These are phyloP conservation scores for Lordiphosa andalusiaca DNA, from an alignment of 2,888 invertebrate genomes.

Conservation along the genomic window DNA sequence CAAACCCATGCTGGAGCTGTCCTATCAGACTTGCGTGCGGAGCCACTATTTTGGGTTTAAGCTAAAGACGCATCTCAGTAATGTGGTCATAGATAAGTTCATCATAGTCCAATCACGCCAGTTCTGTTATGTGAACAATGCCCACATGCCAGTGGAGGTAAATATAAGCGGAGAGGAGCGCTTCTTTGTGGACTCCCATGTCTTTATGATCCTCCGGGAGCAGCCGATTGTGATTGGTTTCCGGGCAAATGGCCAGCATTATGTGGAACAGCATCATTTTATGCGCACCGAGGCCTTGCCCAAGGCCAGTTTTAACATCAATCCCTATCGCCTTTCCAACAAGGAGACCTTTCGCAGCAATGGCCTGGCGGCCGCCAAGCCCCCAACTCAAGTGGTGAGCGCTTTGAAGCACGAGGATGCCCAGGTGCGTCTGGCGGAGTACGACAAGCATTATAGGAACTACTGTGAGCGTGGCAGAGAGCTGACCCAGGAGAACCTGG, in stretches of 20 bases:
- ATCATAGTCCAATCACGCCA: constrained; percentile 73
- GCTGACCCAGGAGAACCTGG: constrained; percentile 53
- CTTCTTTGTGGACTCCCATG: constrained; percentile 76
- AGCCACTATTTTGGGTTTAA: constrained; percentile 76
- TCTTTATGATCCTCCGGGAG: constrained; percentile 69
- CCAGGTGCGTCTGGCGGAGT: constrained; percentile 33
- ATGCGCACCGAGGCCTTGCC: constrained; percentile 69
- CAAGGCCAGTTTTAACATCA: constrained; percentile 55
- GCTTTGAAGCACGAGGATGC: constrained; percentile 51
- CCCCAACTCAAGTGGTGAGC: constrained; percentile 36
- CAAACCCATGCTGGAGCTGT: constrained; percentile 56
- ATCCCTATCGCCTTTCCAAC: constrained; percentile 56
- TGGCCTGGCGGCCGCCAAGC: constrained; percentile 34
- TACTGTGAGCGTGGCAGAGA: constrained; percentile 43
- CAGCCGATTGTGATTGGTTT: constrained; percentile 75
- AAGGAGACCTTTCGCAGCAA: constrained; percentile 37
- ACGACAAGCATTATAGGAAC: constrained; percentile 52
- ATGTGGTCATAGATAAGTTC: constrained; percentile 74
- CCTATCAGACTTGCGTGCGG: constrained; percentile 70
- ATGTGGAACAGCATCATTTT: constrained; percentile 77
- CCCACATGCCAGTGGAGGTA: constrained; percentile 58
- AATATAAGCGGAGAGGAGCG: constrained; percentile 39
- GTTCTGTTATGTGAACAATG: constrained; percentile 71
- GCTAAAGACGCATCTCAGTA: constrained; percentile 48
- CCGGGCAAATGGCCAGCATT: constrained; percentile 37